phyloP scores from a whole-genome alignment of 2,888 invertebrate species.

The Hirtodrosophila confusa region DNA sequence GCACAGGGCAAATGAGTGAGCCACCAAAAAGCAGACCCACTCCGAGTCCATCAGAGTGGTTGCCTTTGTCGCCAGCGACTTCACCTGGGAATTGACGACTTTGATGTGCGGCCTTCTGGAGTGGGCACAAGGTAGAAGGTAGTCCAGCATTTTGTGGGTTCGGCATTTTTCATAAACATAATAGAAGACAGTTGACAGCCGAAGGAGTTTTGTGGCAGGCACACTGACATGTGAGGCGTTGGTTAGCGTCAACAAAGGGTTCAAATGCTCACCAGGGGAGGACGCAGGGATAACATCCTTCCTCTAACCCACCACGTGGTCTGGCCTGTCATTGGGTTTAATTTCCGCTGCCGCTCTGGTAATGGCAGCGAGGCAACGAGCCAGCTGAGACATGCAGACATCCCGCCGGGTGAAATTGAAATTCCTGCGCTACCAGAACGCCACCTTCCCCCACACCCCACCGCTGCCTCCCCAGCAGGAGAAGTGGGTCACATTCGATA shows the following conservation, averaged over 20 bases:
- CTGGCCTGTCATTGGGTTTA: conserved; percentile 74
- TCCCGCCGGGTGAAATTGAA: conserved; percentile 61
- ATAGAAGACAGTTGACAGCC: conserved; percentile 57
- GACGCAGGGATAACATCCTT: conserved; percentile 26
- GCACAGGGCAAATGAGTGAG: conserved; percentile 52
- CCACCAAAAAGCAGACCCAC: conserved; percentile 22
- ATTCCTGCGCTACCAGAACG: conserved; percentile 51
- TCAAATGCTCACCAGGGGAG: conserved; percentile 34
- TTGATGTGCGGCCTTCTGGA: conserved; percentile 61
- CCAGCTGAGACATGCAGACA: conserved; percentile 48
- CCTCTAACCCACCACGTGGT: conserved; percentile 52
- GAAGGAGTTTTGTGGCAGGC: conserved; percentile 43
- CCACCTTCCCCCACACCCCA: background rate
- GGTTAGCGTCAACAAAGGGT: conserved; percentile 61
- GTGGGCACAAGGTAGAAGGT: conserved; percentile 21
- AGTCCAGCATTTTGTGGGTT: conserved; percentile 38
- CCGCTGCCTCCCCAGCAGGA: background rate
- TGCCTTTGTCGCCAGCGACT: conserved; percentile 35
- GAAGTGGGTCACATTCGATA: conserved; percentile 52
- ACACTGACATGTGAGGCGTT: conserved; percentile 49
- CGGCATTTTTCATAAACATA: conserved; percentile 68
- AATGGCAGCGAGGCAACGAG: conserved; percentile 49
- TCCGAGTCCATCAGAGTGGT: conserved; percentile 35
- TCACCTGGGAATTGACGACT: conserved; percentile 65
- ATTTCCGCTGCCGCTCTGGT: conserved; percentile 65